Conservation (phyloP, 2,888 invertebrate genomes). For the Urechis unicinctus region DNA sequence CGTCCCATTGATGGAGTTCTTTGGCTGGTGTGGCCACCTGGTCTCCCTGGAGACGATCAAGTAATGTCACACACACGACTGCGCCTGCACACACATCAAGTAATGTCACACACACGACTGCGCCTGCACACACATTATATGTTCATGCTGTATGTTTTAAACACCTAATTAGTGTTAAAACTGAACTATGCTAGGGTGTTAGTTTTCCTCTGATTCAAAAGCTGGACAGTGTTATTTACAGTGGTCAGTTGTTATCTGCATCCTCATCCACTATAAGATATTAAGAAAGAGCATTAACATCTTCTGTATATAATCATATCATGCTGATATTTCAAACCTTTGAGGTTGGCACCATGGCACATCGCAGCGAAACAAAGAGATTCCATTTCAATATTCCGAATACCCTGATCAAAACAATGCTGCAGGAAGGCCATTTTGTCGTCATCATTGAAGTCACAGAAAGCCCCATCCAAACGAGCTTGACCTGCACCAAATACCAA, state of each 20-base stretch:
- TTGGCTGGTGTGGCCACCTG: conserved; percentile 85
- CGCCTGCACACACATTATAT: conserved; percentile 60
- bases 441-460: conserved; percentile 84
- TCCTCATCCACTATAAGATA: no score
- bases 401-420: conserved; percentile 59
- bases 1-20: conserved; percentile 83
- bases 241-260: no score
- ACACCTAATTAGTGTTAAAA: not conserved
- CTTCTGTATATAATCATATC: no score
- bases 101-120: conserved; percentile 88
- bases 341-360: conserved; percentile 87
- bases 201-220: no score
- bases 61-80: conserved; percentile 86
- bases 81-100: conserved; percentile 67
- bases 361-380: conserved; percentile 88
- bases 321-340: no score
- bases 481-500: conserved; percentile 67
- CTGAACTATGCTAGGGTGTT: not conserved
- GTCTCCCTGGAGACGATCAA: conserved; percentile 89
- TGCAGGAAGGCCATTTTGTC: conserved; percentile 82
- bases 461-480: conserved; percentile 89
- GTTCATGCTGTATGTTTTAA: not conserved
- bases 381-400: conserved; percentile 96
- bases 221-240: no score
- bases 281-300: no score